Conservation (phyloP, 1,140 invertebrate species). For the Liolophura sinensis region DNA sequence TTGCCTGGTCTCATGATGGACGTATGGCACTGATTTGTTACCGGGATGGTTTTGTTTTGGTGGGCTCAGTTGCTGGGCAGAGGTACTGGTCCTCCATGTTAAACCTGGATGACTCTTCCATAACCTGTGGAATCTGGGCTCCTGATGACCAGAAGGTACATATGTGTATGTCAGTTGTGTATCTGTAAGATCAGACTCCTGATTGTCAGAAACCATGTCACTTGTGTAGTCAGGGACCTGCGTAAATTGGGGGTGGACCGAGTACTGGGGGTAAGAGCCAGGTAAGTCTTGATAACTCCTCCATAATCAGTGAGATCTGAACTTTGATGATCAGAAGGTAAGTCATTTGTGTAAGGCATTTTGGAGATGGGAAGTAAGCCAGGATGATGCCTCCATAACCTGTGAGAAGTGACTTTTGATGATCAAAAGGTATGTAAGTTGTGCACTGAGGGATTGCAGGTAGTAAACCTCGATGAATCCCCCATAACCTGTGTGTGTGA, state of each 20-base stretch:
- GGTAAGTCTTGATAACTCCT: slow-evolving; percentile 84
- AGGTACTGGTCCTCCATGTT: slow-evolving; percentile 98
- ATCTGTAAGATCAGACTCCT: not conserved
- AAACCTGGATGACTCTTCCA: slow-evolving; percentile 82
- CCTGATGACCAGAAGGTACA: slow-evolving; percentile 95
- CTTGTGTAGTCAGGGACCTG: too few relatives aligned
- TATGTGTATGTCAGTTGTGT: slow-evolving; percentile 18
- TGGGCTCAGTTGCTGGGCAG: slow-evolving; percentile 95
- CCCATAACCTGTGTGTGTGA: too few relatives aligned
- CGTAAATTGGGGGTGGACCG: too few relatives aligned
- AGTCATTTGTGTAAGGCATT: slow-evolving; percentile 1
- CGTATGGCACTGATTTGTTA: slow-evolving; percentile 98
- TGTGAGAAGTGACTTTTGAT: too few relatives aligned
- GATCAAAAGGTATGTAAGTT: too few relatives aligned
- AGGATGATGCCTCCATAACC: too few relatives aligned
- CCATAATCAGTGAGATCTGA: slow-evolving; percentile 96
- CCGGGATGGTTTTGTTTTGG: slow-evolving; percentile 94
- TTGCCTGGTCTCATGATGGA: slow-evolving; percentile 98
- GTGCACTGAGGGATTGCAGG: too few relatives aligned
- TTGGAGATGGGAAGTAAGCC: too few relatives aligned
- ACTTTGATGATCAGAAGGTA: slow-evolving; percentile 95
- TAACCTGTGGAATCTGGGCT: slow-evolving; percentile 96
- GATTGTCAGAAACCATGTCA: slow-evolving; percentile 1
- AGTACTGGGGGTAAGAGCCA: too few relatives aligned
- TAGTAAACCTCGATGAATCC: too few relatives aligned